Percentiles rank a stretch among this genome's conserved stretches.
phyloP scores from a whole-genome alignment of 2,113 vertebrate species.

The Nothoprocta pentlandii region DNA sequence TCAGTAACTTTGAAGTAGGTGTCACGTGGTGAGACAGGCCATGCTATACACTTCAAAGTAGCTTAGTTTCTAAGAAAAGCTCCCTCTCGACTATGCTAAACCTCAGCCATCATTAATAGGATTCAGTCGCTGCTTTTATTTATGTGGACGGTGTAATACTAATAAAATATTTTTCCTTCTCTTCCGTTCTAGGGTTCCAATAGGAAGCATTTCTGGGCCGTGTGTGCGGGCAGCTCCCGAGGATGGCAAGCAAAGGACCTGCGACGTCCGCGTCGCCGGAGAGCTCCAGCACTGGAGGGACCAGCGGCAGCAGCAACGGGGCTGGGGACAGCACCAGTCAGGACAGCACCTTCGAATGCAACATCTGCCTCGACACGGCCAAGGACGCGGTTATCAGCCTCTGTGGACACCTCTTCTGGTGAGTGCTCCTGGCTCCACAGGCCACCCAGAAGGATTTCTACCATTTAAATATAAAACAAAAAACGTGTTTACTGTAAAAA shows the following conservation, averaged over 20 bases:
- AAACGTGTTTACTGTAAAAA: neutral
- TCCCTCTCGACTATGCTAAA: neutral
- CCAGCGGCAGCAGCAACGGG: constrained; percentile 82
- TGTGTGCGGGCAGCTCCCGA: constrained; percentile 16
- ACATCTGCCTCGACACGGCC: constrained; percentile 97
- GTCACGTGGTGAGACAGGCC: neutral
- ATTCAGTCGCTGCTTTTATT: neutral
- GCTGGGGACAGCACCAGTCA: constrained; percentile 84
- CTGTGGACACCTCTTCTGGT: constrained; percentile 99
- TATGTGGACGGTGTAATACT: neutral
- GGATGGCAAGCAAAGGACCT: constrained; percentile 90
- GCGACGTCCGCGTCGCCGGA: constrained; percentile 81
- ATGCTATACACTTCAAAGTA: constrained; percentile 14
- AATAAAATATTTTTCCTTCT: constrained; percentile 6
- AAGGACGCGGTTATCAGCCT: constrained; percentile 99
- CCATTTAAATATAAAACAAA: neutral
- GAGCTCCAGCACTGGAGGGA: constrained; percentile 80
- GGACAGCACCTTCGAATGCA: constrained; percentile 98
- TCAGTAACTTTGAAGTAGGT: neutral
- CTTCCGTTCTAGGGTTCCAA: constrained; percentile 48
- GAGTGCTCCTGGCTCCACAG: constrained; percentile 11
- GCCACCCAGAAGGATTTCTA: neutral
- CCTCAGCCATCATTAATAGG: constrained; percentile 32
- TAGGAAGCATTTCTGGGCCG: constrained; percentile 1
- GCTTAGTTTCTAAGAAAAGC: constrained; percentile 58